phyloP scores from a whole-genome alignment of 2,888 invertebrate species.

The Cyclophora punctaria region DNA sequence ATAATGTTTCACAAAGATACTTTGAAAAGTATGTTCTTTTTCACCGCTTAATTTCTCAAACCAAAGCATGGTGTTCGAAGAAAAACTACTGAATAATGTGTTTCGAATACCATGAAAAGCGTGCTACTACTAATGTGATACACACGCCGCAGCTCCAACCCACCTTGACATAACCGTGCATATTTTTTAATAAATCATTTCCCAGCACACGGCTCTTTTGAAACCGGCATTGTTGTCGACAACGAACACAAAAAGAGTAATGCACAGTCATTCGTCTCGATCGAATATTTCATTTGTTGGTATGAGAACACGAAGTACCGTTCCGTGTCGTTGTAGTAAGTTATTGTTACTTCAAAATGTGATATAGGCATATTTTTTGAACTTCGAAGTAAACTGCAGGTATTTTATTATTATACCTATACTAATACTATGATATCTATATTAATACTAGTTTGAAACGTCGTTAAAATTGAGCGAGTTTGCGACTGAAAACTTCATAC shows the following conservation, averaged over 20 bases:
- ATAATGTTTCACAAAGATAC: no score
- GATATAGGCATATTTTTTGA: background rate
- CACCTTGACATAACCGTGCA: constrained; percentile 12
- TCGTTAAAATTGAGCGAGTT: no score
- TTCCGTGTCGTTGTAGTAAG: constrained; percentile 44
- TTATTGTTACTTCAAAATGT: constrained; percentile 32
- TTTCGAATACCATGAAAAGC: no score
- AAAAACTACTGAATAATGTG: no score
- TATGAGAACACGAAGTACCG: constrained; percentile 36
- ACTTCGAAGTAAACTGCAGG: no score
- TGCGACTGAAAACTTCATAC: no score
- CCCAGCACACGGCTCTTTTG: constrained; percentile 25
- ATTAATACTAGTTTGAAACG: no score
- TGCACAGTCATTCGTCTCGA: constrained; percentile 60
- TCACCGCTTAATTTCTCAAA: no score
- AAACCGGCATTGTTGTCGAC: constrained; percentile 46
- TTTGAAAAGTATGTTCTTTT: no score
- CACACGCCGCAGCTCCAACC: constrained; percentile 2
- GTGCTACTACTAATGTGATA: background rate
- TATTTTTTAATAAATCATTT: constrained; percentile 19
- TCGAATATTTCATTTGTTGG: constrained; percentile 64
- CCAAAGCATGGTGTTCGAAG: no score
- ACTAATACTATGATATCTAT: no score
- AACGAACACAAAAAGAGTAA: constrained; percentile 49
- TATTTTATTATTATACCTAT: no score